Evolutionary conservation across 2,797 vertebrate genomes (phyloP), one percentile per base, ranked within the genome.

Genomic region (Phoxinus dragarum): DNA sequence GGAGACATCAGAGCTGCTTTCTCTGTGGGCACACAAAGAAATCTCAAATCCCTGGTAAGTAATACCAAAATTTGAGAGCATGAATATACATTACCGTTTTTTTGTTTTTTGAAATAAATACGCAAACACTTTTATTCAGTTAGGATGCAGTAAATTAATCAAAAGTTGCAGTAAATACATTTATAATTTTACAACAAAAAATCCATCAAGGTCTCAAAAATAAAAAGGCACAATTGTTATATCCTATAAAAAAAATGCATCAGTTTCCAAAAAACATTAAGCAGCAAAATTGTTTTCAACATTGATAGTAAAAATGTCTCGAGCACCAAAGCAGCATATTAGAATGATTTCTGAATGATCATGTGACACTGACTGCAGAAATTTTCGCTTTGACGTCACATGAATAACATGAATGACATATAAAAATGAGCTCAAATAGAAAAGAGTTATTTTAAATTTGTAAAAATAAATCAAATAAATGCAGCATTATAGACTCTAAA

Each of bases 1-100:
- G 94, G 91, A 87, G 93, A 95, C 87, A 93, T 90, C 86, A 95
- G 91, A 81, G 93, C 94, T 47, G 96, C 94, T 93, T 97, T 97
- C 91, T 98, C 97, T 98, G 91, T 78, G 38, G 38, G 82, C 11
- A 76, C 10, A 76, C 40, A 84, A 47, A 74, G 4, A 52, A 44
- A 27, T 27, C 52, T 68, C 21, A 78, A 36, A 79, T 76, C 54
- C 23, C 12, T 27, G 8, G 7, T 14, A 23, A 75, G 17, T 14
- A 21, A 67, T 11, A 36, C 19, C 27, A 52, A 36, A 23, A 1
- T 23, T 36, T 36, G 5, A 75, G 31, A 38, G 31, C 19, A 23
- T 21, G 9, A 21, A 49, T 9, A 52, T 36, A 23, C 3, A 67
- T 19, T 34, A 36, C 1, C 66, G 10, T 68, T 38, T 64, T 64